Percentiles rank a stretch among this genome's conserved stretches.
phyloP scores from a whole-genome alignment of 2,797 vertebrate genomes.

The Synanceia verrucosa region DNA sequence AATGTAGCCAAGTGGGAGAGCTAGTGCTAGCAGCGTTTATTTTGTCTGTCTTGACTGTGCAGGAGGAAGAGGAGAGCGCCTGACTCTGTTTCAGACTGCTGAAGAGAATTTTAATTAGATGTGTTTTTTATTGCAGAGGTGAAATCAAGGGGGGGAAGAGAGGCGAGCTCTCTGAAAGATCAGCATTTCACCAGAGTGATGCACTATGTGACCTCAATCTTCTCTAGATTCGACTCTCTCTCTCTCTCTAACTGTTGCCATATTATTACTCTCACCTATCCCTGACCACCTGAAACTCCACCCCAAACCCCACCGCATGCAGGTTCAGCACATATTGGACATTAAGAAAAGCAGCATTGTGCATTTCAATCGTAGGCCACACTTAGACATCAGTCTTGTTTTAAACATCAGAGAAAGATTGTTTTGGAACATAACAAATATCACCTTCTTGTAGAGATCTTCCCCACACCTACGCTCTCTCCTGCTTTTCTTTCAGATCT shows the following conservation, averaged over 20 bases:
- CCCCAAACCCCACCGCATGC: background rate
- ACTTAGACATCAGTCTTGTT: constrained; percentile 27
- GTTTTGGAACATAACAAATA: constrained; percentile 9
- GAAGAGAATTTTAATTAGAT: constrained; percentile 75
- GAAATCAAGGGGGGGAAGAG: constrained; percentile 48
- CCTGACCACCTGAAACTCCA: background rate
- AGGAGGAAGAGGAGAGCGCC: constrained; percentile 23
- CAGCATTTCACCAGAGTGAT: constrained; percentile 43
- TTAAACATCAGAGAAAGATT: constrained; percentile 14
- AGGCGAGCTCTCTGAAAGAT: constrained; percentile 49
- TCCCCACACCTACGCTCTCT: background rate
- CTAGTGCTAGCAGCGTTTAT: constrained; percentile 39
- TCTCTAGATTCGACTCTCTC: constrained; percentile 16
- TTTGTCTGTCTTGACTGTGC: constrained; percentile 24
- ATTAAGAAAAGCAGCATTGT: constrained; percentile 11
- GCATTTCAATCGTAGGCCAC: constrained; percentile 23
- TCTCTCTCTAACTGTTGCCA: too few species aligned
- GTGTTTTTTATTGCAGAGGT: constrained; percentile 71
- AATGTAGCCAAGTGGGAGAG: constrained; percentile 25
- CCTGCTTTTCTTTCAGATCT: constrained; percentile 19
- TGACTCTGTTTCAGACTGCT: constrained; percentile 49
- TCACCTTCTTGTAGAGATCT: constrained; percentile 1
- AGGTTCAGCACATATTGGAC: constrained; percentile 22
- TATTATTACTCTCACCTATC: too few species aligned
- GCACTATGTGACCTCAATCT: constrained; percentile 45